phyloP scores from a whole-genome alignment of 37 sponge, comb jelly and placozoan genomes.

The Theonella swinhoei region DNA sequence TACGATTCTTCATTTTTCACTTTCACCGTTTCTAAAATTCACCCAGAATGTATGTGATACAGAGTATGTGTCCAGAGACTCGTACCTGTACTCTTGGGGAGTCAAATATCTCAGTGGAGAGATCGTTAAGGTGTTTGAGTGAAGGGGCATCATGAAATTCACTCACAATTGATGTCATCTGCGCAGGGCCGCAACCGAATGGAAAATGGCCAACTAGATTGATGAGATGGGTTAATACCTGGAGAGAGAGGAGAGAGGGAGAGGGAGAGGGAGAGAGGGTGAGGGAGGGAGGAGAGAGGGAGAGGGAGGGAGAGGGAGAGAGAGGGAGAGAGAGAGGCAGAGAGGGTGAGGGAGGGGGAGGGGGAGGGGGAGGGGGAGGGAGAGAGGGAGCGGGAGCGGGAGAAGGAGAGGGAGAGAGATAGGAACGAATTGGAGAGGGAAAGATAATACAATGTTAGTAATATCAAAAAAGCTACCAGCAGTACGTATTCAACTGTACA shows the following conservation, averaged over 20 bases:
- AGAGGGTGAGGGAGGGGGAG: no score
- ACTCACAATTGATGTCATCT: conserved; percentile 56
- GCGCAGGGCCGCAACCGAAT: conserved; percentile 81
- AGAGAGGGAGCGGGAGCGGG: no score
- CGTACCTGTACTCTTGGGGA: conserved; percentile 82
- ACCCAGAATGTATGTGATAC: neutral
- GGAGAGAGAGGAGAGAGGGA: neutral
- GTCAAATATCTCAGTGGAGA: conserved; percentile 63
- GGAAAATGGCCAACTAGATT: conserved; percentile 86
- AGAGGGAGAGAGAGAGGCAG: neutral
- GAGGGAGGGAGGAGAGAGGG: neutral
- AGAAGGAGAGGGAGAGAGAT: neutral
- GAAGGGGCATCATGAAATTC: conserved; percentile 72
- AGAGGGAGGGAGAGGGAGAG: conserved; percentile 7
- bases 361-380: no score
- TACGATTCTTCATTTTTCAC: neutral
- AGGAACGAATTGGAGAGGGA: no score
- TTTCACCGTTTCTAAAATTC: neutral
- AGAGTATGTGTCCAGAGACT: neutral
- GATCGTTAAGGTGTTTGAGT: conserved; percentile 50
- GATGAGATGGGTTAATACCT: conserved; percentile 77
- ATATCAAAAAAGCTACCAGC: no score
- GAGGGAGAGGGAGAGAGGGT: neutral
- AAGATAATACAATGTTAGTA: no score
- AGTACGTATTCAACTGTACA: no score